phyloP scores from a whole-genome alignment of 2,888 invertebrate species.

The Leptopilina myrica region DNA sequence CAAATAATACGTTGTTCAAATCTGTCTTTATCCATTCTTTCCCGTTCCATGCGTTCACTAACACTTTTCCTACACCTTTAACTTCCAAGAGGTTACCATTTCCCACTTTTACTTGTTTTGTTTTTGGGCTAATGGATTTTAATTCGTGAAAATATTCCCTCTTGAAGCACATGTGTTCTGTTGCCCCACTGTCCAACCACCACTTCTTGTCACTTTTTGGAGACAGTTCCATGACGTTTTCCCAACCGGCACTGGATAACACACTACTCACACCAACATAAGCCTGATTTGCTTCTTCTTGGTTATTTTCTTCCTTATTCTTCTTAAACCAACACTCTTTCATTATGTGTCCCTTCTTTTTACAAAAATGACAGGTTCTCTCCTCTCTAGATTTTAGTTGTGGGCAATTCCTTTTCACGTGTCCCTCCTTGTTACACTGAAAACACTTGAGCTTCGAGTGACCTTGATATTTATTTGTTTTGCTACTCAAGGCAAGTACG shows the following conservation, averaged over 20 bases:
- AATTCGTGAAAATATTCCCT: neutral
- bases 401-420: neutral
- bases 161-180: slow-evolving; percentile 16
- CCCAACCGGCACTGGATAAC: neutral
- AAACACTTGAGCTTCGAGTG: neutral
- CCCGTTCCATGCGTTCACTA: neutral
- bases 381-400: neutral
- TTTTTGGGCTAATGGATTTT: neutral
- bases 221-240: neutral
- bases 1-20: neutral
- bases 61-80: neutral
- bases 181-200: neutral
- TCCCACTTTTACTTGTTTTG: neutral
- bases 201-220: neutral
- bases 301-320: slow-evolving; percentile 1
- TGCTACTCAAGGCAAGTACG: neutral
- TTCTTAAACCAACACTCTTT: slow-evolving; percentile 23
- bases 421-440: neutral
- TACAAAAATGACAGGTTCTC: slow-evolving; percentile 21
- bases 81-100: neutral
- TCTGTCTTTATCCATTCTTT: neutral
- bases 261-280: slow-evolving; percentile 1
- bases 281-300: neutral
- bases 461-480: neutral
- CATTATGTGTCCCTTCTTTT: slow-evolving; percentile 12